Conservation (phyloP, 2,113 vertebrate species). For the Gulo gulo region DNA sequence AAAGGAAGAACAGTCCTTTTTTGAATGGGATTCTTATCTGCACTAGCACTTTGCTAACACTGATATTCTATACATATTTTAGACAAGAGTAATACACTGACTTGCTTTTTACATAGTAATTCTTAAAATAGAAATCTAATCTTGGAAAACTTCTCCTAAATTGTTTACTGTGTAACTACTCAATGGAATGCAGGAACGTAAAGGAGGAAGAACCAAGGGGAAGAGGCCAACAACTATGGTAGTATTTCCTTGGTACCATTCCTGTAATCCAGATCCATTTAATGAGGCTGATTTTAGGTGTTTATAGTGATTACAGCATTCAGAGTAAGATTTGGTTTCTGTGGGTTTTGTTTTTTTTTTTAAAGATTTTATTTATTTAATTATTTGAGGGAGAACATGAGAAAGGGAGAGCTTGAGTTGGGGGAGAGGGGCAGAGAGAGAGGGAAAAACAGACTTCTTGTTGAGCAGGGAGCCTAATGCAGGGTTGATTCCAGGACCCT, state of each 20-base stretch:
- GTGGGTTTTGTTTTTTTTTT: not conserved
- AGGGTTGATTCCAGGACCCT: too few relatives aligned
- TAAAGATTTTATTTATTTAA: not conserved
- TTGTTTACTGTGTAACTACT: not conserved
- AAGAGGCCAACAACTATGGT: not conserved
- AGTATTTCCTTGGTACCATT: not conserved
- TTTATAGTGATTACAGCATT: not conserved
- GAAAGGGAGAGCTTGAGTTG: not conserved
- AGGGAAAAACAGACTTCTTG: too few relatives aligned
- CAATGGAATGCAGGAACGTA: not conserved
- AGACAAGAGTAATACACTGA: not conserved
- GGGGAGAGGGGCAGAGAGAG: not conserved
- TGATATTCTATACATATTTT: not conserved
- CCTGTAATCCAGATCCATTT: not conserved
- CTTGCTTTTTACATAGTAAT: constrained; percentile 14
- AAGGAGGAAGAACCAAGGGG: not conserved
- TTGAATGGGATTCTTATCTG: not conserved
- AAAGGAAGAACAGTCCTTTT: not conserved
- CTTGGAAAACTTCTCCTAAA: not conserved
- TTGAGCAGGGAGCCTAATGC: too few relatives aligned
- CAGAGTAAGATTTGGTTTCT: not conserved
- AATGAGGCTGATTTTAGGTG: not conserved
- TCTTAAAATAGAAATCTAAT: not conserved
- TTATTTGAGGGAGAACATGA: not conserved
- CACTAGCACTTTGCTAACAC: not conserved